Evolutionary conservation across 2,113 vertebrate species (phyloP).

Genomic region (Rhineura floridana): DNA sequence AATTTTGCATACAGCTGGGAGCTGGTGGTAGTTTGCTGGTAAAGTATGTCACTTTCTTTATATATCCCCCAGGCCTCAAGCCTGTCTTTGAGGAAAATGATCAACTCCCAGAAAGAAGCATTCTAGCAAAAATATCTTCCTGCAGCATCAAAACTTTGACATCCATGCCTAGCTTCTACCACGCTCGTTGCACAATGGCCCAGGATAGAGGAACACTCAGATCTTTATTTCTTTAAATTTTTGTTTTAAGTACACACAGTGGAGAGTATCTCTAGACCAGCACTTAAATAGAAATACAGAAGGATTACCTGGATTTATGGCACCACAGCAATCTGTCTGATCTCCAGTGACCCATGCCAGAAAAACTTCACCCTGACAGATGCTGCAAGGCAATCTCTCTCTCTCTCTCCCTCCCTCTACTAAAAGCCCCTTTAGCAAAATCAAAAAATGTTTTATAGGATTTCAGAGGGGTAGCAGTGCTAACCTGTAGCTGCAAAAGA

Average conservation of each 20-base stretch:
- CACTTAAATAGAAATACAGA: conserved; percentile 27
- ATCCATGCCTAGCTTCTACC: background rate
- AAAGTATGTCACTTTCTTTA: conserved; percentile 41
- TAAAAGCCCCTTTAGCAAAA: conserved; percentile 40
- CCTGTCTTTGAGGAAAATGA: conserved; percentile 14
- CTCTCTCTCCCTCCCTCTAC: background rate
- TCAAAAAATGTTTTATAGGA: conserved; percentile 20
- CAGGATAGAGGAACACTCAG: background rate
- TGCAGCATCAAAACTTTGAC: background rate
- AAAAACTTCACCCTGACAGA: conserved; percentile 30
- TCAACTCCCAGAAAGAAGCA: background rate
- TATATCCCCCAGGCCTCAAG: conserved; percentile 28
- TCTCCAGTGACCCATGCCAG: conserved; percentile 43
- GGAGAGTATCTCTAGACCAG: conserved; percentile 10
- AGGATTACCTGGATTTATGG: conserved; percentile 1
- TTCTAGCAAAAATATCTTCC: background rate
- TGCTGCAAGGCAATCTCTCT: conserved; percentile 24
- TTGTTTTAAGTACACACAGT: background rate
- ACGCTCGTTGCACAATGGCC: too few relatives aligned
- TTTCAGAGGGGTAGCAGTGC: background rate
- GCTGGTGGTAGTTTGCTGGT: conserved; percentile 31
- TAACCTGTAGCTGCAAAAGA: background rate
- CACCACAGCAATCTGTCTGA: conserved; percentile 31
- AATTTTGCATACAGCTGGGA: conserved; percentile 57
- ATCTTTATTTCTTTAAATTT: too few relatives aligned